These are phyloP conservation scores for Nudaria mundana DNA, from an alignment of 2,888 invertebrate species.

Conservation along the genomic window DNA sequence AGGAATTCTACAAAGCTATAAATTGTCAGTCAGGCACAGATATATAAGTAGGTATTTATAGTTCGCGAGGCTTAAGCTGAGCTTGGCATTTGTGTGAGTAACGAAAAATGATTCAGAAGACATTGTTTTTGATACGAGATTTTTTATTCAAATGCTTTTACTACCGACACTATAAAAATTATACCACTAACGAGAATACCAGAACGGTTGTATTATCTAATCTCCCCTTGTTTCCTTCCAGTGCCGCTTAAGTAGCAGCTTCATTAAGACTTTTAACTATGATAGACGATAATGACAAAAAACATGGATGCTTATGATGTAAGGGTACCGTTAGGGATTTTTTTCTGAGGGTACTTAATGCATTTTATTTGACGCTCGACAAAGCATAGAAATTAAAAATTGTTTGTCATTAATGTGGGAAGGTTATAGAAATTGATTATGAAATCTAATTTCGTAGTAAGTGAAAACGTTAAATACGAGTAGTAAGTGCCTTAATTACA, in stretches of 20 bases:
- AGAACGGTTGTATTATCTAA: conserved; percentile 49
- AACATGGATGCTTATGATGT: conserved; percentile 34
- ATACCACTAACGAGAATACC: conserved; percentile 48
- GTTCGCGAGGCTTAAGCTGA: too few relatives aligned
- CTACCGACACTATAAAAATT: conserved; percentile 19
- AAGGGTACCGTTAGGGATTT: conserved; percentile 8
- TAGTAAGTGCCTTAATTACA: too few relatives aligned
- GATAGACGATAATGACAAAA: conserved; percentile 43
- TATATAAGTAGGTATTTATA: too few relatives aligned
- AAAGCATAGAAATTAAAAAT: conserved; percentile 4
- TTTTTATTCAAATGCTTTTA: not conserved
- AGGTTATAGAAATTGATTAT: not conserved
- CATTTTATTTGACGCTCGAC: not conserved
- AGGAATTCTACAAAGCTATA: too few relatives aligned
- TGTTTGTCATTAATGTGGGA: not conserved
- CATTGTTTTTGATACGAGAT: too few relatives aligned
- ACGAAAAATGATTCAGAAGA: too few relatives aligned
- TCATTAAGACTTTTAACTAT: conserved; percentile 43
- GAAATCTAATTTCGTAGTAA: too few relatives aligned
- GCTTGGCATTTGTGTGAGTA: too few relatives aligned
- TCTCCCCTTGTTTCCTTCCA: conserved; percentile 58
- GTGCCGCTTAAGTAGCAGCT: conserved; percentile 45
- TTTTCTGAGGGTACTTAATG: not conserved
- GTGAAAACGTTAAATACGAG: too few relatives aligned
- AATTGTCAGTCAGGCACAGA: too few relatives aligned